These are phyloP conservation scores for Eudemis profundana DNA, from an alignment of 2,888 invertebrate species.

Conservation along the genomic window DNA sequence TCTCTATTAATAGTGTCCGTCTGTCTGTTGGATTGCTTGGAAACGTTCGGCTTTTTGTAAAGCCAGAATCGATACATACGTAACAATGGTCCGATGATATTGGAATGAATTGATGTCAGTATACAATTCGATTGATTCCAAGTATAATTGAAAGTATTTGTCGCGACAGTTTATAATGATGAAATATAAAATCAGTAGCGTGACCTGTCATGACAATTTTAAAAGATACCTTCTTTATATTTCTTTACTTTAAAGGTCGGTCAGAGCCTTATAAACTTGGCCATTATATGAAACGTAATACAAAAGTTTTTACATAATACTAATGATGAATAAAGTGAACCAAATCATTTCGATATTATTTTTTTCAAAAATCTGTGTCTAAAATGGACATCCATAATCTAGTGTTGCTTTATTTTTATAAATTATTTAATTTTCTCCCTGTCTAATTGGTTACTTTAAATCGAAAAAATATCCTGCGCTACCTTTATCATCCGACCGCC, in stretches of 20 bases:
- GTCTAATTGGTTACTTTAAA: background rate
- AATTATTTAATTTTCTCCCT: slow-evolving; percentile 1
- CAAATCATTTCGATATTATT: background rate
- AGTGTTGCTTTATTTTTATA: background rate
- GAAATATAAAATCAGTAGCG: background rate
- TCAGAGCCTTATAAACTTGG: background rate
- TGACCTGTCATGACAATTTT: background rate
- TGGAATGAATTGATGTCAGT: slow-evolving; percentile 31
- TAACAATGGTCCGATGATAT: slow-evolving; percentile 31
- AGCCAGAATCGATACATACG: slow-evolving; percentile 37
- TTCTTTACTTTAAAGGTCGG: background rate
- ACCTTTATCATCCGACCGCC: slow-evolving; percentile 28
- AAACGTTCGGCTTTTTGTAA: slow-evolving; percentile 31
- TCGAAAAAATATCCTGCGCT: slow-evolving; percentile 6
- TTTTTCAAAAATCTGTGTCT: background rate
- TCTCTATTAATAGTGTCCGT: slow-evolving; percentile 36
- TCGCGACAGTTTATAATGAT: background rate
- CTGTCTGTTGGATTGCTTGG: slow-evolving; percentile 29
- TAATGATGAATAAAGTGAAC: too few species aligned
- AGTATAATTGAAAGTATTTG: slow-evolving; percentile 16
- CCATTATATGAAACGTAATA: too few species aligned
- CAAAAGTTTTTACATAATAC: too few species aligned
- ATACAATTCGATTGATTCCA: slow-evolving; percentile 28
- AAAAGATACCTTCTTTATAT: background rate
- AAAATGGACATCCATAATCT: background rate